phyloP scores from a whole-genome alignment of 2,113 vertebrate genomes.

The Opisthocomus hoazin region DNA sequence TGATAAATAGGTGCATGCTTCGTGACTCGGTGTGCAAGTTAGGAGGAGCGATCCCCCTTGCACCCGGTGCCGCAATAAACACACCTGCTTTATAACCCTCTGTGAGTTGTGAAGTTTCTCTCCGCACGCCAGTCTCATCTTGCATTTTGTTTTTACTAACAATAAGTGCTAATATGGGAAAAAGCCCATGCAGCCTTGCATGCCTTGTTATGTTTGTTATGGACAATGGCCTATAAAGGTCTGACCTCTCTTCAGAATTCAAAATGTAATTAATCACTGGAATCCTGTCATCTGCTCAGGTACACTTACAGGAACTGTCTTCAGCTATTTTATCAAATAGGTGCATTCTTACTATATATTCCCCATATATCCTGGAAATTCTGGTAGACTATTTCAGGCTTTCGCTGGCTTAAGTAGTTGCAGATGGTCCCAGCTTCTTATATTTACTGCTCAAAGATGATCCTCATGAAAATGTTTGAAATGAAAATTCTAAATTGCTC shows the following conservation, averaged over 20 bases:
- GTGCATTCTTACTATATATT: background rate
- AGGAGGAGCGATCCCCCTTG: no score
- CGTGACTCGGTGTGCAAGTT: no score
- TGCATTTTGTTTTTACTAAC: background rate
- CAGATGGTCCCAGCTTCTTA: background rate
- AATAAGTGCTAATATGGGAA: no score
- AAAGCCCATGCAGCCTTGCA: background rate
- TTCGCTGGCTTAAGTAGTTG: background rate
- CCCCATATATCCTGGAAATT: background rate
- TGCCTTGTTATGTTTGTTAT: background rate
- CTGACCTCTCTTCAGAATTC: background rate
- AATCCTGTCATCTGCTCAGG: background rate
- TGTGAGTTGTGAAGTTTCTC: no score
- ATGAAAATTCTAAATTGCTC: background rate
- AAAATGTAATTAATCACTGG: background rate
- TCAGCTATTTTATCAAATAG: background rate
- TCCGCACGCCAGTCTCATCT: background rate
- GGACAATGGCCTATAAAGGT: background rate
- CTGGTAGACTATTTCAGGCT: background rate
- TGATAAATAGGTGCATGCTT: no score
- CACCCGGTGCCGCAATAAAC: no score
- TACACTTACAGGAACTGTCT: background rate
- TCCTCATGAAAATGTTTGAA: background rate
- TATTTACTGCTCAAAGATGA: background rate
- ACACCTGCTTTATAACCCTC: no score